Evolutionary conservation across 1,140 invertebrate species (phyloP).

Genomic region (Listronotus oregonensis): DNA sequence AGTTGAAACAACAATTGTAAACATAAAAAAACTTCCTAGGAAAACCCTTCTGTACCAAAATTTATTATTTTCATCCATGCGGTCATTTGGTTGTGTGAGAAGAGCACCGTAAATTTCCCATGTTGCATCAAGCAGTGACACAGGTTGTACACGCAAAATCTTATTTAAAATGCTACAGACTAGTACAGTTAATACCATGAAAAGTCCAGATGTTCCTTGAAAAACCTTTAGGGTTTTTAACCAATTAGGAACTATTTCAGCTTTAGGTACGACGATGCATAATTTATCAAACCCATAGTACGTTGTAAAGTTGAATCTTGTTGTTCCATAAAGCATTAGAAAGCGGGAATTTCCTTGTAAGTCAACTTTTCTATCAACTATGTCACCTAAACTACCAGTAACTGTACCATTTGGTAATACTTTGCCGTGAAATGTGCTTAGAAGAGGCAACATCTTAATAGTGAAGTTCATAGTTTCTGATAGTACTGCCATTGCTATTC

Average conservation of each 20-base stretch:
- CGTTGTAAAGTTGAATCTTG: slow-evolving; percentile 18
- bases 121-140: background rate
- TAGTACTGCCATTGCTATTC: slow-evolving; percentile 10
- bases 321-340: background rate
- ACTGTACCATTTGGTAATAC: slow-evolving; percentile 10
- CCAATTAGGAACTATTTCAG: slow-evolving; percentile 33
- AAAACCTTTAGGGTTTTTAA: slow-evolving; percentile 8
- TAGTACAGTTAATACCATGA: background rate
- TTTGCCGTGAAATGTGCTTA: background rate
- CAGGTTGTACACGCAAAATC: background rate
- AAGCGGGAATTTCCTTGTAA: slow-evolving; percentile 29
- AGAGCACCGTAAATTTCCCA: slow-evolving; percentile 7
- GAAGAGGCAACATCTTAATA: background rate
- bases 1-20: slow-evolving; percentile 16
- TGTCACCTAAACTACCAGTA: slow-evolving; percentile 19
- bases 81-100: slow-evolving; percentile 3
- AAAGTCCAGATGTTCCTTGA: slow-evolving; percentile 1
- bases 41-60: slow-evolving; percentile 12
- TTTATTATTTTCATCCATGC: background rate
- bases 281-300: slow-evolving; percentile 24
- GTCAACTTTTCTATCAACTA: slow-evolving; percentile 10
- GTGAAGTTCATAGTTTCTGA: slow-evolving; percentile 28
- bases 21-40: slow-evolving; percentile 5
- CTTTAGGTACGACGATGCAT: slow-evolving; percentile 29
- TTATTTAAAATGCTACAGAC: slow-evolving; percentile 17